phyloP scores from a whole-genome alignment of 2,888 invertebrate genomes.

The Choristoneura rosaceana region DNA sequence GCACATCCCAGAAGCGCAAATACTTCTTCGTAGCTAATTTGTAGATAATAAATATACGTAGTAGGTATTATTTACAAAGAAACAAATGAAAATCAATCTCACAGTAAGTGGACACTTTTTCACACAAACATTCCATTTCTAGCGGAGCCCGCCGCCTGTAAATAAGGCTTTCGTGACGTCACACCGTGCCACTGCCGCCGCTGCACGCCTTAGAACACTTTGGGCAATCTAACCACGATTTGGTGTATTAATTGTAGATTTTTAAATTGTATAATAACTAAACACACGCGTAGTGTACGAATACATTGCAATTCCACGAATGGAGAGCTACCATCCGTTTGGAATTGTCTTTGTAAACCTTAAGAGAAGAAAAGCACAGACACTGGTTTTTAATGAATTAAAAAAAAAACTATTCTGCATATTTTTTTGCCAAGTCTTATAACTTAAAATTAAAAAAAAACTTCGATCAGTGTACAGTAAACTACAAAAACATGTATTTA shows the following conservation, averaged over 20 bases:
- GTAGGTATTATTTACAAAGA: not conserved
- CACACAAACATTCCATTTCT: slow-evolving; percentile 15
- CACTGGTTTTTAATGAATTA: not conserved
- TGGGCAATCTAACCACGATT: not conserved
- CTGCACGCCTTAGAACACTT: slow-evolving; percentile 19
- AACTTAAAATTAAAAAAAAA: not conserved
- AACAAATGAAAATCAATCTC: not conserved
- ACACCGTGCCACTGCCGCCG: slow-evolving; percentile 36
- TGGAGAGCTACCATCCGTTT: slow-evolving; percentile 77
- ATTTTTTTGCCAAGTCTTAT: not conserved
- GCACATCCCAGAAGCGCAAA: too few relatives aligned
- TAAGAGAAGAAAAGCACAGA: not conserved
- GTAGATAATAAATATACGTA: too few relatives aligned
- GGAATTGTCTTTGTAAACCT: slow-evolving; percentile 52
- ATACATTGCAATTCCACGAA: slow-evolving; percentile 62
- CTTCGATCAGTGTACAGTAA: not conserved
- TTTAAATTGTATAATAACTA: not conserved
- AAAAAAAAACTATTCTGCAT: not conserved
- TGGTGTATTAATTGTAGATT: not conserved
- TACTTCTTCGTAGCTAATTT: too few relatives aligned
- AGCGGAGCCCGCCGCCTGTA: slow-evolving; percentile 18
- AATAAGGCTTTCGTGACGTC: slow-evolving; percentile 32
- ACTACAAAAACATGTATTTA: too few relatives aligned
- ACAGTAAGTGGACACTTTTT: slow-evolving; percentile 17
- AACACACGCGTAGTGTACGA: slow-evolving; percentile 1